Evolutionary conservation across 1,140 invertebrate species (phyloP), one percentile per base, ranked within the genome.

Genomic region (Pseudomyrmex dendroicus): DNA sequence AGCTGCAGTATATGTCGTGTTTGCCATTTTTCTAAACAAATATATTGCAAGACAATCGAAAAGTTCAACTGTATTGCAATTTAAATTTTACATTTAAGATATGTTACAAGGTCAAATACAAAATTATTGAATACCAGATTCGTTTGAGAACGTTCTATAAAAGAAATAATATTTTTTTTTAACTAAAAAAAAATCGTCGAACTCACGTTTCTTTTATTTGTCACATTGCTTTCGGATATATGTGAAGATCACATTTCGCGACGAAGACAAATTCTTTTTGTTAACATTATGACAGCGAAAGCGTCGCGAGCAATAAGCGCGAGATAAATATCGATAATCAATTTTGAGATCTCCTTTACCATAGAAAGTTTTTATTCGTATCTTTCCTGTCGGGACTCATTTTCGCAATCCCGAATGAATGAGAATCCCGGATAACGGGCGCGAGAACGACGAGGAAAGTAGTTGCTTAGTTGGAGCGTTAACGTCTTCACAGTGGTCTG

Each of bases 361-460:
- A 1, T 35, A 67, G 44, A 63, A 77, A 68, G 48, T 50, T 74
- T 73, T 10, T 46, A 35, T 35, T 70, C 44, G 12, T 70, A 10
- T 59, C 52, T 22, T 22, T 4, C 13, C 0, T 44, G 10, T 59
- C 52, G 54, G 3, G 9, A 35, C 10, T 73, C 20, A 67, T 70
- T 56, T n/a, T 59, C 0, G 13, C 25, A 62, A 72, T 68, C 61
- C 54, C 46, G 57, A 7, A 5, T 35, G 61, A 74, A 84, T 56
- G 74, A 82, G 85, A 70, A 84, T 76, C 54, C 8, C 61, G 72
- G 54, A 76, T 82, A 84, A 86, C 80, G 82, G 82, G 61, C 62
- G 67, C 63, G 78, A 88, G 90, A 91, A 87, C 61, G 84, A 86
- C 15, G 83, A 86, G 89, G 76, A 88, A 89, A 91, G 84, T 89